phyloP scores from a whole-genome alignment of 2,888 invertebrate species.

The Heliconius cydno region DNA sequence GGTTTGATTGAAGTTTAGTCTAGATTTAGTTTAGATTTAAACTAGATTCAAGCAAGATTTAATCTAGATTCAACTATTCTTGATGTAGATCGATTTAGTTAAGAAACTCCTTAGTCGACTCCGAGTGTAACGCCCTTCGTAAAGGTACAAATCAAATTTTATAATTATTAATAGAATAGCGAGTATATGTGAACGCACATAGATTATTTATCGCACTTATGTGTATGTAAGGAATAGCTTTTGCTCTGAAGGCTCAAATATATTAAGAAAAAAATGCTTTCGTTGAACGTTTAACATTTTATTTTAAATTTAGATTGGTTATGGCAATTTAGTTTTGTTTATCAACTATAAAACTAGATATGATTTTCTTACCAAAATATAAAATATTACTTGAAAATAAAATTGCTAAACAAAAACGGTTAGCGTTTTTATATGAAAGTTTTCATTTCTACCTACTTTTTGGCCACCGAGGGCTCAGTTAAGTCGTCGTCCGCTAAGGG shows the following conservation, averaged over 20 bases:
- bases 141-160: slow-evolving; percentile 76
- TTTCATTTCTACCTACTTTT: slow-evolving; percentile 5
- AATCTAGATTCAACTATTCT: slow-evolving; percentile 22
- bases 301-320: background rate
- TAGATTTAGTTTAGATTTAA: slow-evolving; percentile 16
- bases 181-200: slow-evolving; percentile 73
- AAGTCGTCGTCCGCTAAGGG: slow-evolving; percentile 47
- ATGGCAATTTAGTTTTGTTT: background rate
- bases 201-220: slow-evolving; percentile 54
- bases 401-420: background rate
- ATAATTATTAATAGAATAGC: slow-evolving; percentile 50
- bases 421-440: background rate
- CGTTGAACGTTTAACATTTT: slow-evolving; percentile 8
- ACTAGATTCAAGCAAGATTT: slow-evolving; percentile 19
- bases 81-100: slow-evolving; percentile 39
- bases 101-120: slow-evolving; percentile 42
- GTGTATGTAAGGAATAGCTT: slow-evolving; percentile 38
- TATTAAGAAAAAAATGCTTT: slow-evolving; percentile 14
- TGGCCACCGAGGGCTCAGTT: slow-evolving; percentile 39
- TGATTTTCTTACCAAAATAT: background rate
- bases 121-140: slow-evolving; percentile 59
- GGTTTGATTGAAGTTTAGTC: slow-evolving; percentile 22
- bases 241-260: slow-evolving; percentile 45
- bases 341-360: background rate
- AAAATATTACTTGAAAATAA: background rate